These are phyloP conservation scores for Protosalanx chinensis DNA, from an alignment of 2,797 vertebrate genomes.

Conservation along the genomic window DNA sequence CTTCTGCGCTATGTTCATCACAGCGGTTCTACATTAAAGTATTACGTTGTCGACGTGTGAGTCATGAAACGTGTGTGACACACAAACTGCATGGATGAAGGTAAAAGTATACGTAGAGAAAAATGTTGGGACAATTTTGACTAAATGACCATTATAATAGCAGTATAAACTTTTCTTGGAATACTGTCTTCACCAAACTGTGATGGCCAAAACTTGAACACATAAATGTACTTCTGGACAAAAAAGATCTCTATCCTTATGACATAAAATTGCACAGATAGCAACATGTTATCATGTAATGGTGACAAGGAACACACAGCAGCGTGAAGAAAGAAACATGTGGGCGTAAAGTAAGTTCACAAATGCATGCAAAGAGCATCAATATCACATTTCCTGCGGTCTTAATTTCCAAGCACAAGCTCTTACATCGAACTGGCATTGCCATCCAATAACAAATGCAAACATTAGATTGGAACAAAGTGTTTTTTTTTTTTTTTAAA, in stretches of 20 bases:
- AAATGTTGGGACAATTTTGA: background rate
- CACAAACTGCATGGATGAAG: background rate
- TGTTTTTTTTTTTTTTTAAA: background rate
- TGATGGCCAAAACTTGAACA: slow-evolving; percentile 1
- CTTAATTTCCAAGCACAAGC: slow-evolving; percentile 68
- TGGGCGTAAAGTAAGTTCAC: slow-evolving; percentile 69
- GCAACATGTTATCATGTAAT: slow-evolving; percentile 35
- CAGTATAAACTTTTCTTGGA: too few species aligned
- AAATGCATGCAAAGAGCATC: slow-evolving; percentile 71
- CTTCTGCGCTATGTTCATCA: background rate
- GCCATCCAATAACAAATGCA: slow-evolving; percentile 3
- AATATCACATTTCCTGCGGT: slow-evolving; percentile 80
- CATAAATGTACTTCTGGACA: slow-evolving; percentile 14
- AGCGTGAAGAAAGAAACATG: slow-evolving; percentile 46
- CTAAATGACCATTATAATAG: background rate
- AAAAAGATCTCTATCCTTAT: slow-evolving; percentile 18
- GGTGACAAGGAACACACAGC: slow-evolving; percentile 44
- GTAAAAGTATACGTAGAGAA: background rate
- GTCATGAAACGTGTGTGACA: background rate
- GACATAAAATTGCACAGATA: slow-evolving; percentile 38
- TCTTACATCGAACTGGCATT: slow-evolving; percentile 32
- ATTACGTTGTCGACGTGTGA: background rate
- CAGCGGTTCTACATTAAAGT: background rate
- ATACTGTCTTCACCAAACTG: background rate
- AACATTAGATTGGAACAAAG: slow-evolving; percentile 8